Percentiles rank a stretch among this genome's conserved stretches.
Conservation (phyloP, 2,113 vertebrate genomes). For the Tetrax tetrax region DNA sequence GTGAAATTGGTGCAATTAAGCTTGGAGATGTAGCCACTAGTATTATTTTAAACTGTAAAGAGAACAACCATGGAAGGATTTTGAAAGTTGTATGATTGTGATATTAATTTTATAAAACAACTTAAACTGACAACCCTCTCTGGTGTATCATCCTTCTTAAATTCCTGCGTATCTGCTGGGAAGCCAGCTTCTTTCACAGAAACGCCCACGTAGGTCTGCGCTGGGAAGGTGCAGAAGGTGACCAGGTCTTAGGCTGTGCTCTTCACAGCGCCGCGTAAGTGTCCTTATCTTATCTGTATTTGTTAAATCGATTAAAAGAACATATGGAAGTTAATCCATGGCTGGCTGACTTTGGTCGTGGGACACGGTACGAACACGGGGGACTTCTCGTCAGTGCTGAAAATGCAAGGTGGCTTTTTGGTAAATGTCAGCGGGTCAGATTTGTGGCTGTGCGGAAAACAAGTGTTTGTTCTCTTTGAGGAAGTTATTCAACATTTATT, state of each 20-base stretch:
- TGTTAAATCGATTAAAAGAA: conserved; percentile 43
- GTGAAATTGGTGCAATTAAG: background rate
- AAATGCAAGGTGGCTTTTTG: conserved; percentile 5
- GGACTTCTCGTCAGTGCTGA: background rate
- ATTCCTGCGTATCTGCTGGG: background rate
- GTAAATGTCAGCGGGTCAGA: background rate
- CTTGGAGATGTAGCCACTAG: background rate
- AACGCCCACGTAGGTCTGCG: background rate
- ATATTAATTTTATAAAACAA: background rate
- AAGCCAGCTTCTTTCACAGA: background rate
- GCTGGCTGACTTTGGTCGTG: conserved; percentile 40
- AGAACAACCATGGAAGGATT: background rate
- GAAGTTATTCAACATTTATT: conserved; percentile 26
- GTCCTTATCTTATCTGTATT: conserved; percentile 45
- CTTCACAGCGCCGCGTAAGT: background rate
- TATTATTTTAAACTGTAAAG: background rate
- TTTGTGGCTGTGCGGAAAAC: background rate
- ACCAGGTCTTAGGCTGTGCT: background rate
- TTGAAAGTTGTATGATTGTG: background rate
- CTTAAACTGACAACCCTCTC: background rate
- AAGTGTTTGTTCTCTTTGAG: background rate
- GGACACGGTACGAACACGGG: background rate
- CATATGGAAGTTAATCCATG: conserved; percentile 65
- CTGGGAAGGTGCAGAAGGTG: background rate
- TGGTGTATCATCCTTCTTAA: background rate